Evolutionary conservation across 2,797 vertebrate genomes (phyloP), one percentile per base, ranked within the genome.

Genomic region (Oophaga sylvatica): DNA sequence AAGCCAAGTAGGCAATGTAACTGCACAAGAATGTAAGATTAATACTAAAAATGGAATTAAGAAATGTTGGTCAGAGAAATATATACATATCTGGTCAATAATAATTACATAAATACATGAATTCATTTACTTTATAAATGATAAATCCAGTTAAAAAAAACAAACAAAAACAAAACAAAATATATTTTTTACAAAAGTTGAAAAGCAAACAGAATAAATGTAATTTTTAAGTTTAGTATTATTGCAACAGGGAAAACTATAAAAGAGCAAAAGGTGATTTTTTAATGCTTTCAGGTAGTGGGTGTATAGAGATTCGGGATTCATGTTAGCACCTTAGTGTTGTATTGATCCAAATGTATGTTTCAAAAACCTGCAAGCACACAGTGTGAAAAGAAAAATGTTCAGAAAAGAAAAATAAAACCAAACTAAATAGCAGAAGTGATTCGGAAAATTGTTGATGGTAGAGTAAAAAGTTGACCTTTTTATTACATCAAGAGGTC

Each of bases 11-110:
- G 59, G 31, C 86, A 86, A 83, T 88, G 90, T 59, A 26, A 62
- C 22, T 62, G 60, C 88, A 90, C 91, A 92, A 87, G 92, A 91
- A 35, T 16, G 48, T 86, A 57, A 81, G 81, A 89, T 80, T 45
- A 59, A 85, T 91, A 89, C 29, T 88, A n/a, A 70, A 86, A 29
- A 41, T 22, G 84, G 88, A 80, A 91, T 90, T 92, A 83, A 84
- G 77, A n/a, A 76, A 90, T 82, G 57, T 7, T 84, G 53, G 84
- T 89, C 86, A 87, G 62, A 89, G 63, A 90, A 17, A 83, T 70
- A 87, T 87, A 86, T 90, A 84, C 59, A 48, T 82, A 70, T 88
- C 88, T 41, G 87, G 19, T 81, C 70, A 90, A 60, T 67, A 73
- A 87, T 70, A 59, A 56, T 81, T 73, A 75, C 87, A 90, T 87